Evolutionary conservation across 2,797 vertebrate species (phyloP).

Genomic region (Urosaurus nigricauda): DNA sequence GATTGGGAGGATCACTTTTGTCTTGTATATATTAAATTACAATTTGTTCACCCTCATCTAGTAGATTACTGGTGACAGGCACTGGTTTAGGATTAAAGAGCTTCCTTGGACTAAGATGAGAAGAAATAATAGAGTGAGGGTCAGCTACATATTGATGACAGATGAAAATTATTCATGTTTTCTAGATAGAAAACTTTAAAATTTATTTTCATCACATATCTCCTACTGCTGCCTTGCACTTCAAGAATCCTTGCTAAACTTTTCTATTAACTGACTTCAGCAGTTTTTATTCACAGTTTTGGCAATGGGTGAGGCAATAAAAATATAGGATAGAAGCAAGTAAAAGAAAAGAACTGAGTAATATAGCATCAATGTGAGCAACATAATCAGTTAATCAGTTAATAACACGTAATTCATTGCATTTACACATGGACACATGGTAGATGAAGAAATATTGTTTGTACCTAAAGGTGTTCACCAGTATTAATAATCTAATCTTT

Average conservation of each 20-base stretch:
- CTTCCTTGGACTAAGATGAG: too few species aligned
- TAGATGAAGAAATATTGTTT: conserved; percentile 13
- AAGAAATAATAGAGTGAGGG: too few species aligned
- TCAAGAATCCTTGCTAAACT: background rate
- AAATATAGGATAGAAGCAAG: background rate
- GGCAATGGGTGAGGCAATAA: background rate
- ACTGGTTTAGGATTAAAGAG: too few species aligned
- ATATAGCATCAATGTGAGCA: background rate
- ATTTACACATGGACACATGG: background rate
- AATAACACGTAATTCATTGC: background rate
- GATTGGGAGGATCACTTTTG: too few species aligned
- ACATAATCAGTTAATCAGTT: background rate
- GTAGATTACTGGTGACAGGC: too few species aligned
- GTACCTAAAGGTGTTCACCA: background rate
- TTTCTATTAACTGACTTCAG: background rate
- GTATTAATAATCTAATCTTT: conserved; percentile 17
- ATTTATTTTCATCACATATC: too few species aligned
- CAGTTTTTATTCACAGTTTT: background rate
- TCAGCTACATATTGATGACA: background rate
- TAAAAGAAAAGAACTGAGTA: background rate
- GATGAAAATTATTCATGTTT: conserved; percentile 1
- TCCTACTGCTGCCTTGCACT: too few species aligned
- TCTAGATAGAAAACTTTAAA: background rate
- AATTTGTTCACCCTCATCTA: too few species aligned
- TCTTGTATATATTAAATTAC: too few species aligned